Conservation (phyloP, 1,140 invertebrate genomes). For the Lordiphosa mommai region DNA sequence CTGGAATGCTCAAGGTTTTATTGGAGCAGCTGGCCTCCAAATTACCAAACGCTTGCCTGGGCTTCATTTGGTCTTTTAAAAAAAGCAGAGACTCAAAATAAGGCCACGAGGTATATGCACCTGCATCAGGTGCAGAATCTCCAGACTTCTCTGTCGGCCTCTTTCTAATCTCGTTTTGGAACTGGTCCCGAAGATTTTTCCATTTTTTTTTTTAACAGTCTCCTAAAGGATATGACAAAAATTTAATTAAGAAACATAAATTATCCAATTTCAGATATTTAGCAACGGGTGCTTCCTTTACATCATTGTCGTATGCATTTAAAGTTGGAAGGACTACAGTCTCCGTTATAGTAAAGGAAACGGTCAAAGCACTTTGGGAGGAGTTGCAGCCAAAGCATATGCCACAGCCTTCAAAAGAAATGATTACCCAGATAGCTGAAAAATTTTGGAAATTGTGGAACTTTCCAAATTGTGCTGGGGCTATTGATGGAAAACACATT, state of each 20-base stretch:
- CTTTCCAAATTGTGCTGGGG: constrained; percentile 1
- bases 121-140: too few relatives aligned
- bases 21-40: constrained; percentile 1
- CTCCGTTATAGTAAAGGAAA: too few relatives aligned
- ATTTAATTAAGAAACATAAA: too few relatives aligned
- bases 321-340: too few relatives aligned
- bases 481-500: neutral
- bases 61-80: constrained; percentile 1
- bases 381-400: too few relatives aligned
- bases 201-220: neutral
- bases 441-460: neutral
- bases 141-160: neutral
- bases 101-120: too few relatives aligned
- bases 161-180: neutral
- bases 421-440: neutral
- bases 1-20: too few relatives aligned
- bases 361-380: too few relatives aligned
- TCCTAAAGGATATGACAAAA: neutral
- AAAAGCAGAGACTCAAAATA: too few relatives aligned
- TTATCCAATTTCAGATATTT: too few relatives aligned
- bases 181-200: neutral
- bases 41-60: neutral
- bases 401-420: constrained; percentile 1
- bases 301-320: too few relatives aligned
- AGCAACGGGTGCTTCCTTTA: too few relatives aligned